A percentile compares a stretch with the other conserved stretches of the same genome.
Conservation (phyloP, 1,140 invertebrate genomes). For the Mercenaria mercenaria region DNA sequence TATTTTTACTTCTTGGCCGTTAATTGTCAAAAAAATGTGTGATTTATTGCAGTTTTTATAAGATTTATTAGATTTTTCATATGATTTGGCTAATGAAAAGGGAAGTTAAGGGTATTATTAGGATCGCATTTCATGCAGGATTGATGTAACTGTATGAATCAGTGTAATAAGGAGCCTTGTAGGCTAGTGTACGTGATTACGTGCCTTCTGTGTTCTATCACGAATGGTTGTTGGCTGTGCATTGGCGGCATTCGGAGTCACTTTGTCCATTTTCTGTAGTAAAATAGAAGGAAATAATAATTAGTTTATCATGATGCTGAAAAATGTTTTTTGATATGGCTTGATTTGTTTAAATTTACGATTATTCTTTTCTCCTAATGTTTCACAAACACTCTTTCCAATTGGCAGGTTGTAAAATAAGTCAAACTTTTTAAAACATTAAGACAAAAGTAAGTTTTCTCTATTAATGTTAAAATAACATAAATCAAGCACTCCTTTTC, state of each 20-base stretch:
- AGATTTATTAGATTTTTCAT: conserved; percentile 13
- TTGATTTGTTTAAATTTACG: background rate
- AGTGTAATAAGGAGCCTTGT: background rate
- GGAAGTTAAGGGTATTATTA: background rate
- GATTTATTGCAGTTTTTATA: background rate
- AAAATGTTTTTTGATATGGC: background rate
- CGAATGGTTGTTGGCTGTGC: background rate
- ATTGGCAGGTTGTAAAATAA: too few relatives aligned
- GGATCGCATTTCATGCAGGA: background rate
- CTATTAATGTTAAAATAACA: too few relatives aligned
- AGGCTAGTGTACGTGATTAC: background rate
- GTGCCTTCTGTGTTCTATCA: conserved; percentile 4
- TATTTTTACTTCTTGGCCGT: background rate
- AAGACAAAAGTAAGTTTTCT: too few relatives aligned
- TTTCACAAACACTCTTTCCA: too few relatives aligned
- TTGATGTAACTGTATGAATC: conserved; percentile 12
- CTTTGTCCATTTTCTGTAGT: background rate
- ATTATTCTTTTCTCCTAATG: background rate
- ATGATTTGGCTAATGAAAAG: conserved; percentile 4
- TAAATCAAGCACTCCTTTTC: too few relatives aligned
- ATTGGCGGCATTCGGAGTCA: background rate
- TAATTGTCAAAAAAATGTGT: background rate
- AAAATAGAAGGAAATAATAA: background rate
- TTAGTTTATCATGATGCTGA: background rate
- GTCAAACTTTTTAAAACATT: too few relatives aligned